These are phyloP conservation scores for Clarias batrachus DNA, from an alignment of 2,113 vertebrate genomes.

Conservation along the genomic window DNA sequence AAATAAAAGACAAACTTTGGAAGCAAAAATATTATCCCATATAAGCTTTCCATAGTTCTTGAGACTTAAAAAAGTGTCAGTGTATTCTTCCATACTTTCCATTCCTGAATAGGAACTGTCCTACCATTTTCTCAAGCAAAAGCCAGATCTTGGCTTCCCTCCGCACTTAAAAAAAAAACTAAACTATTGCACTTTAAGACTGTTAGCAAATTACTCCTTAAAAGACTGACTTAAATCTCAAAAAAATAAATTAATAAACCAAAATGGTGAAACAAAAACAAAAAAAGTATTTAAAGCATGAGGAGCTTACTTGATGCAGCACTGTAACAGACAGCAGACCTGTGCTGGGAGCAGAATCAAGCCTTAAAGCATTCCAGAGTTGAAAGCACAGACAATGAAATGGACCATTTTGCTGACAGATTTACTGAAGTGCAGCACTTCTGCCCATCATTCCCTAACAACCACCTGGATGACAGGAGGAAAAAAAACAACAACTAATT, in stretches of 20 bases:
- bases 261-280: neutral
- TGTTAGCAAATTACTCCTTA: neutral
- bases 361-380: constrained; percentile 59
- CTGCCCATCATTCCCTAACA: neutral
- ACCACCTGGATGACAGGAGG: constrained; percentile 23
- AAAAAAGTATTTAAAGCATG: neutral
- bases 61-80: neutral
- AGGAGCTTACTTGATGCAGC: neutral
- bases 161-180: neutral
- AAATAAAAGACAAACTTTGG: constrained; percentile 3
- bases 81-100: neutral
- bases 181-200: neutral
- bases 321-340: constrained; percentile 46
- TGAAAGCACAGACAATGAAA: constrained; percentile 57
- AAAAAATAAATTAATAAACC: neutral
- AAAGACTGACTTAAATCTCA: neutral
- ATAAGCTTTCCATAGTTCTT: neutral
- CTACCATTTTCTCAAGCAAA: neutral
- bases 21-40: constrained; percentile 7
- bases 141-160: neutral
- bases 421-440: neutral
- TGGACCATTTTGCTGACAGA: constrained; percentile 12
- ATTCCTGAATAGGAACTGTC: neutral
- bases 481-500: neutral
- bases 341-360: constrained; percentile 12